Base-by-base conservation (phyloP, 1,140 invertebrate genomes). In the Drosophila pachea region DNA sequence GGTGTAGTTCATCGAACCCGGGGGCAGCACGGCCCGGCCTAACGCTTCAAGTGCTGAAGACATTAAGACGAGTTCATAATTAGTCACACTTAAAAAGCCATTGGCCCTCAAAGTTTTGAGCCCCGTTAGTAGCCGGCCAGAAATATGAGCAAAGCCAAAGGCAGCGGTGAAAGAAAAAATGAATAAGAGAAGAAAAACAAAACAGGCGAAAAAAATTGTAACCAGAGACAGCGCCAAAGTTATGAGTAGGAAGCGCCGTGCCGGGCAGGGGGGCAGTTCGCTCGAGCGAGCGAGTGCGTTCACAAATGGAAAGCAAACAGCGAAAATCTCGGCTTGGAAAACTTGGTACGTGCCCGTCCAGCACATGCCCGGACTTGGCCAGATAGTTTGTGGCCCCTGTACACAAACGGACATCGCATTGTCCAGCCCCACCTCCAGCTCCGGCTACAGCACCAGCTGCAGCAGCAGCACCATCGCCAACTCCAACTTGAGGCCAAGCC, bases 11-110 rank as follows among this genome's bases (percentile, higher is more conserved):
- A 73, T 76, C 81, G 76, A 84, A 73, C 62, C 55, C 73, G 11
- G 40, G 6, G 22, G 22, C 22, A 22, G 22, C 22, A 2, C 22
- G 22, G 22, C 22, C 22, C 36, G 31, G 60, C 35, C 40, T 47
- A 72, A 74, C 58, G 67, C 78, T 76, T 77, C 70, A 65, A 81
- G 72, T 78, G 76, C 52, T 68, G 64, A 66, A 71, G 71, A 74
- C 67, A 45, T 68, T 58, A 59, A 59, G 68, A 67, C 72, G 65
- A 78, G 72, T 75, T 70, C 76, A 84, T 83, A 83, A 83, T 83
- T 83, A 83, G 78, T 83, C 79, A 83, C 78, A 83, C 78, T 83
- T 83, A 76, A 84, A 75, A 78, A 84, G 78, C 68, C 78, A 83
- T 84, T 83, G 78, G 79, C 78, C 79, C 73, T 65, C 38, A 78